Conservation (phyloP, 2,797 vertebrate genomes). For the Danio aesculapii region DNA sequence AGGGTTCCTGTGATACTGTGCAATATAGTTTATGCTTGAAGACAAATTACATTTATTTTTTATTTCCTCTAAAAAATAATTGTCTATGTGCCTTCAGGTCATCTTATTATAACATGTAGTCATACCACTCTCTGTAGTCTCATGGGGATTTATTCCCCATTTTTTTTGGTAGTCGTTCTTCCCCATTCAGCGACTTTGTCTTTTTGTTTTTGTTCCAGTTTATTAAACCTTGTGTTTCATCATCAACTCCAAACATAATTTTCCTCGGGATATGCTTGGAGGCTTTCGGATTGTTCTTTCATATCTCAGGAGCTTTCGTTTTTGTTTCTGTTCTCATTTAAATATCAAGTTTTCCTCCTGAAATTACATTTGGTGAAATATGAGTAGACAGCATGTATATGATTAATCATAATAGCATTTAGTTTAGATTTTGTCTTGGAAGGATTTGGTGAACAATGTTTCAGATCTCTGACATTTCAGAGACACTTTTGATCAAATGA, state of each 20-base stretch:
- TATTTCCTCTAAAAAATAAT: background rate
- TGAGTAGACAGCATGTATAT: background rate
- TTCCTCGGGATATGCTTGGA: background rate
- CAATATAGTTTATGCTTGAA: background rate
- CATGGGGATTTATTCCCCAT: background rate
- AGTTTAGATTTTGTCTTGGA: background rate
- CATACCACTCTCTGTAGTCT: background rate
- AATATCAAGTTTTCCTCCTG: background rate
- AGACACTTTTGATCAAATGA: background rate
- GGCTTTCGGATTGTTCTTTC: constrained; percentile 9
- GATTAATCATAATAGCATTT: background rate
- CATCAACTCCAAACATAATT: background rate
- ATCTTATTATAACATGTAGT: background rate
- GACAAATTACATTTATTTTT: background rate
- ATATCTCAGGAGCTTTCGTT: background rate
- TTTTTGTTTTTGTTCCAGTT: background rate
- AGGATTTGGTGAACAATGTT: background rate
- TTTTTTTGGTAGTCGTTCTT: constrained; percentile 2
- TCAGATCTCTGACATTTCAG: background rate
- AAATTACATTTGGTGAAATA: background rate
- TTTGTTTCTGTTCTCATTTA: constrained; percentile 11
- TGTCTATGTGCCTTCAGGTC: constrained; percentile 4
- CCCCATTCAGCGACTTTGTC: background rate
- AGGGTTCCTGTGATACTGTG: background rate
- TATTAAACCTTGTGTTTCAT: constrained; percentile 20